Conservation (phyloP, 2,888 invertebrate genomes). For the Odontomyia ornata region DNA sequence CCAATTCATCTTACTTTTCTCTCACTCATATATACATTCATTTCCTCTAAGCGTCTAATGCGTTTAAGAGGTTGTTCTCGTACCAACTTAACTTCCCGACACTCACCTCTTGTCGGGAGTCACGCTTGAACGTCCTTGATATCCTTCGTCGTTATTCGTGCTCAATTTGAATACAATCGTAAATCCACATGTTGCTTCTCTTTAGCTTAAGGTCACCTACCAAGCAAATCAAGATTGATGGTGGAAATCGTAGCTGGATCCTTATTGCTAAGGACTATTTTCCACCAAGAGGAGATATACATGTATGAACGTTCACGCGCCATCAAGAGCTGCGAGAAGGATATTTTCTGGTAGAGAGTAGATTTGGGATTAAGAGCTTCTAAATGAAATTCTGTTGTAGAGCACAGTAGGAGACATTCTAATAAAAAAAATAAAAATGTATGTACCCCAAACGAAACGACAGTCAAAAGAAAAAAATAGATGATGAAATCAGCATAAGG, state of each 20-base stretch:
- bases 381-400: constrained; percentile 29
- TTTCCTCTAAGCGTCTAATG: too few relatives aligned
- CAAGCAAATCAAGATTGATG: constrained; percentile 39
- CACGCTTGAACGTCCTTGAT: too few relatives aligned
- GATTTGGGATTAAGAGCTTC: constrained; percentile 24
- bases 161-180: constrained; percentile 29
- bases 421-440: constrained; percentile 15
- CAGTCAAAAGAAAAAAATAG: not conserved
- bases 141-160: not conserved
- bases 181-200: constrained; percentile 34
- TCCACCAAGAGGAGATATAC: too few relatives aligned
- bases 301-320: too few relatives aligned
- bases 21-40: too few relatives aligned
- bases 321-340: too few relatives aligned
- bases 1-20: too few relatives aligned
- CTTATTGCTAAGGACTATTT: too few relatives aligned
- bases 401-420: constrained; percentile 32
- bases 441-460: not conserved
- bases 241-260: not conserved
- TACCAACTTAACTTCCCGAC: too few relatives aligned
- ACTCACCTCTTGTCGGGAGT: too few relatives aligned
- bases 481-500: not conserved
- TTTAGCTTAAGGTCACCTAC: not conserved
- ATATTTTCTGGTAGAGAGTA: not conserved
- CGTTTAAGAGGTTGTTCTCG: too few relatives aligned